These are phyloP conservation scores for Parazoanthus darwini DNA, from an alignment of 92 coral and sea anemone species.

Conservation along the genomic window DNA sequence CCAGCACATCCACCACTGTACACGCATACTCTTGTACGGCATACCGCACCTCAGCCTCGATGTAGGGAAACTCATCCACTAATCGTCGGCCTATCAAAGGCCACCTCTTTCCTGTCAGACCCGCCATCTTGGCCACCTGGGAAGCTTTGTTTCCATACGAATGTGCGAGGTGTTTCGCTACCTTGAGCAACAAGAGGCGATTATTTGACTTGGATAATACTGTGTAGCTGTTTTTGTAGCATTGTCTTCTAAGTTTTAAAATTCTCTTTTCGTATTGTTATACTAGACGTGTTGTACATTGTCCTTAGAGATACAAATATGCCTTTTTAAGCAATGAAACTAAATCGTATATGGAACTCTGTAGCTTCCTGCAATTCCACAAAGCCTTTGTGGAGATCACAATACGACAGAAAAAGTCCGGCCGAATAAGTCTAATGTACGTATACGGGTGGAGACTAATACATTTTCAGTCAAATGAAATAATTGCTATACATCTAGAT, in stretches of 20 bases:
- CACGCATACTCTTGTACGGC: conserved; percentile 93
- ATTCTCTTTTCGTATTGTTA: too few species aligned
- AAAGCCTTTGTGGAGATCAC: neutral
- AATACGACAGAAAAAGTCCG: neutral
- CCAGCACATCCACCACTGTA: conserved; percentile 90
- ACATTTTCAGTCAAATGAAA: too few species aligned
- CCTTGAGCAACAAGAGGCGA: conserved; percentile 45
- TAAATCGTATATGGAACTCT: neutral
- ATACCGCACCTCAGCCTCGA: conserved; percentile 93
- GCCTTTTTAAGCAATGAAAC: neutral
- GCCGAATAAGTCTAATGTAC: neutral
- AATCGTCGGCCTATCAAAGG: conserved; percentile 88
- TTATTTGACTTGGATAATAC: too few species aligned
- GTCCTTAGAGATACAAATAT: too few species aligned
- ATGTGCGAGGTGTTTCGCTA: conserved; percentile 87
- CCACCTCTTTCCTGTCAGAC: conserved; percentile 90
- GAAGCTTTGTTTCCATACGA: conserved; percentile 93
- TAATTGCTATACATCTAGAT: too few species aligned
- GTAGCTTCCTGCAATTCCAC: neutral
- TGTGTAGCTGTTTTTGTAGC: too few species aligned
- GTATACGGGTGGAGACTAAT: too few species aligned
- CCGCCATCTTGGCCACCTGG: conserved; percentile 87
- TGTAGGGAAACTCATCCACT: conserved; percentile 82
- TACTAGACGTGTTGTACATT: too few species aligned
- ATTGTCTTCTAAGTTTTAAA: too few species aligned